A percentile compares a stretch with the other conserved stretches of the same genome.
Conservation (phyloP, 1,140 invertebrate species). For the Drosophila pseudoananassae region DNA sequence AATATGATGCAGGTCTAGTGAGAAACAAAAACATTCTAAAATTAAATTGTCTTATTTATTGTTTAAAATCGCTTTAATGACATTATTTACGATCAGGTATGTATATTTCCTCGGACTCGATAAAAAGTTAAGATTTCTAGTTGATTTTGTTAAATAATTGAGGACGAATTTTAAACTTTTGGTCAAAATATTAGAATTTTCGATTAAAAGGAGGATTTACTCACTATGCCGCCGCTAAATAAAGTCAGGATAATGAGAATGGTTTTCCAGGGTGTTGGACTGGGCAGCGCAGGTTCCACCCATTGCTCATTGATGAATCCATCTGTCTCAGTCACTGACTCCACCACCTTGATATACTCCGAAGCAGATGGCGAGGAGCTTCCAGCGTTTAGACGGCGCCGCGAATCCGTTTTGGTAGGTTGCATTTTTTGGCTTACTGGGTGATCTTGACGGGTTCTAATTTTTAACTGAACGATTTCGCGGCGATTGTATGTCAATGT, state of each 20-base stretch:
- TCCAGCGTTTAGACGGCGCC: slow-evolving; percentile 54
- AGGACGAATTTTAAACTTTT: no score
- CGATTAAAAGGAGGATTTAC: not conserved
- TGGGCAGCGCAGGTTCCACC: slow-evolving; percentile 16
- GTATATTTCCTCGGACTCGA: not conserved
- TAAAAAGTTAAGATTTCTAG: not conserved
- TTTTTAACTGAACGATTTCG: not conserved
- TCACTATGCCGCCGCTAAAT: slow-evolving; percentile 56
- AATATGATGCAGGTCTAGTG: slow-evolving; percentile 53
- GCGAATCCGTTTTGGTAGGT: slow-evolving; percentile 58
- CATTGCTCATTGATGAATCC: slow-evolving; percentile 68
- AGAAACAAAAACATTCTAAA: slow-evolving; percentile 3
- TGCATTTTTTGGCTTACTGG: slow-evolving; percentile 46
- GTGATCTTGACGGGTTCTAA: slow-evolving; percentile 9
- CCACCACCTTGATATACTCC: slow-evolving; percentile 34
- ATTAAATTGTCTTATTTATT: not conserved
- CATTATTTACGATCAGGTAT: not conserved
- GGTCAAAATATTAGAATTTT: no score
- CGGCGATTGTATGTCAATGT: slow-evolving; percentile 3
- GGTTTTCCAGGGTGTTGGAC: slow-evolving; percentile 62
- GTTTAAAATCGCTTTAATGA: not conserved
- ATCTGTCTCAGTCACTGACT: slow-evolving; percentile 42
- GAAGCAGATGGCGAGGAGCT: not conserved
- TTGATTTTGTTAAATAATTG: no score
- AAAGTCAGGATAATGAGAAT: slow-evolving; percentile 55